phyloP scores from a whole-genome alignment of 2,888 invertebrate species.

The Melipona beecheii region DNA sequence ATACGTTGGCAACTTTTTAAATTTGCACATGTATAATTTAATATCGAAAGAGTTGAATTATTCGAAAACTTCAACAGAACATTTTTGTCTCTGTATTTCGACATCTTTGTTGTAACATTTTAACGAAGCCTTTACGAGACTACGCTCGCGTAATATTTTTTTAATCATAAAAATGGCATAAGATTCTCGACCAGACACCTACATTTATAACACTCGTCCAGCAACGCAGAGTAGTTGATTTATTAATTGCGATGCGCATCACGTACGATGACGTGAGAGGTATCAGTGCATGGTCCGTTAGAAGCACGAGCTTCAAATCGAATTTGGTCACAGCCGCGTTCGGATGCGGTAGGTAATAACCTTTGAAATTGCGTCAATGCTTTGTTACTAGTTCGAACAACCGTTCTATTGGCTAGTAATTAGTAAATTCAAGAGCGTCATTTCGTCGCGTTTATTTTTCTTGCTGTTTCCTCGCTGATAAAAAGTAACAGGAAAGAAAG shows the following conservation, averaged over 20 bases:
- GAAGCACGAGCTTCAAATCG: conserved; percentile 22
- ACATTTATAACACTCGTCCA: not conserved
- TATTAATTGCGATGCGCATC: conserved; percentile 35
- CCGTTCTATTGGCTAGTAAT: conserved; percentile 9
- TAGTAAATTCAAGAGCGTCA: not conserved
- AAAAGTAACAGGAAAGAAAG: not conserved
- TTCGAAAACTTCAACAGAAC: too few species aligned
- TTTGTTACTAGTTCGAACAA: conserved; percentile 11
- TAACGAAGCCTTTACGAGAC: too few species aligned
- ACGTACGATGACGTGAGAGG: conserved; percentile 26
- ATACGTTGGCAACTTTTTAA: too few species aligned
- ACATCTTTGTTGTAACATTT: too few species aligned
- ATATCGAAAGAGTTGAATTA: too few species aligned
- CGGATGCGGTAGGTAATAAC: conserved; percentile 25
- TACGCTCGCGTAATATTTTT: too few species aligned
- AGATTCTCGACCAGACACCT: not conserved
- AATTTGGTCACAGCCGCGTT: conserved; percentile 29
- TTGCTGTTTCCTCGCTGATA: not conserved
- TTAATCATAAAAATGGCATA: not conserved
- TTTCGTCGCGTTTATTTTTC: not conserved
- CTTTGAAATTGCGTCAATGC: conserved; percentile 27
- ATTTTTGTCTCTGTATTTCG: too few species aligned
- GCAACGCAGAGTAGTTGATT: not conserved
- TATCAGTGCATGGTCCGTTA: conserved; percentile 32
- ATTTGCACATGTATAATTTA: too few species aligned